Evolutionary conservation across 35 echinoderm and acorn worm genomes (phyloP), one percentile per base, ranked within the genome.

Genomic region (Heliocidaris erythrogramma): DNA sequence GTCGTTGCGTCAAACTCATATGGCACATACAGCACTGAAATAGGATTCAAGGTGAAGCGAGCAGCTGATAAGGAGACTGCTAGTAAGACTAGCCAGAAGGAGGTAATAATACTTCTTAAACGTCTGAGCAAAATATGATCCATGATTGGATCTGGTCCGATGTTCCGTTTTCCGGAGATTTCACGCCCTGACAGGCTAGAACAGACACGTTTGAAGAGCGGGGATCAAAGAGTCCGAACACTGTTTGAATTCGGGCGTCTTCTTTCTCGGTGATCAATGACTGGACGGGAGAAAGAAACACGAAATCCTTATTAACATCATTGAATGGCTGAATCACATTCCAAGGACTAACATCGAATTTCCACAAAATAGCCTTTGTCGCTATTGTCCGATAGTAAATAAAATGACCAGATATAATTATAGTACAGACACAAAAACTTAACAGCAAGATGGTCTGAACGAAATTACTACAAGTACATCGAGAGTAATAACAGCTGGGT

Each of bases 21-120:
- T 89, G 87, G 87, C 14, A 89, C 87, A 48, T 89, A 89, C 47
- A 89, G 87, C 87, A 89, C 87, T 89, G 87, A 89, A 48, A 89
- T 89, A 32, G 87, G 87, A 24, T 47, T 48, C 31, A 89, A 48
- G 87, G 47, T 48, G 87, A 89, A 78, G 21, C 65, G 65, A 18
- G 65, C 65, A 21, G 65, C 65, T 78, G 65, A 78, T n/a, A 78
- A 78, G 65, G 65, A 78, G 65, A 78, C 65, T n/a, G 65, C n/a
- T 2, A 78, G 65, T 78, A 78, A 78, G 65, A 78, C 65, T 78
- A 78, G 27, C 65, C 65, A 78, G 5, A 27, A 4, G 21, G 65
- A 78, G 27, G 65, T n/a, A 78, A 8, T 5, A 78, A 78, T 17
- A 7, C 27, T 78, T 27, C 65, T 78, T 78, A 78, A 27, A 78